Conservation (phyloP, 2,113 vertebrate species). For the Rousettus leschenaultii region DNA sequence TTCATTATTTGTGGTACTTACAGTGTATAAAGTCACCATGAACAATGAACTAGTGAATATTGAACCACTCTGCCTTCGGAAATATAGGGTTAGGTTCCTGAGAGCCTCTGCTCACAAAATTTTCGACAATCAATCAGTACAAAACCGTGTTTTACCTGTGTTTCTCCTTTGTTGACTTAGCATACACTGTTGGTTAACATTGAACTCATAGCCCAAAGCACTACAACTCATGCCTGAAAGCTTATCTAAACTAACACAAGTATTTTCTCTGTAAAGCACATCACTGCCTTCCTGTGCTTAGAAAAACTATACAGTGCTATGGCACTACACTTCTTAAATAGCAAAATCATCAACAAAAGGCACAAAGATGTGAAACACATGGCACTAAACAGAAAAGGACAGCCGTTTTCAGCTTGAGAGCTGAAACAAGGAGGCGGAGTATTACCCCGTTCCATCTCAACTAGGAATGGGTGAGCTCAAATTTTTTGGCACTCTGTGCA, state of each 20-base stretch:
- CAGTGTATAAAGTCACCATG: background rate
- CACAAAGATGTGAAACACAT: background rate
- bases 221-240: background rate
- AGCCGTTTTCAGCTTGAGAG: background rate
- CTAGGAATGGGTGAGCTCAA: background rate
- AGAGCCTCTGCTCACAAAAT: background rate
- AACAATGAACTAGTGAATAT: background rate
- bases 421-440: background rate
- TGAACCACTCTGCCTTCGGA: background rate
- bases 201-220: background rate
- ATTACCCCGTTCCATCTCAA: background rate
- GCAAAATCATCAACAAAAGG: background rate
- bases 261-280: background rate
- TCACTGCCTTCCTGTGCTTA: background rate
- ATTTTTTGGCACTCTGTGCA: background rate
- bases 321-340: background rate
- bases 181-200: background rate
- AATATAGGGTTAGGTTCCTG: background rate
- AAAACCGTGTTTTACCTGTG: background rate
- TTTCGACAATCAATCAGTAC: background rate
- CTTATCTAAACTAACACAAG: background rate
- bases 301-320: background rate
- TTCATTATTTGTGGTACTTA: background rate
- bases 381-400: background rate
- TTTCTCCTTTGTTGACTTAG: background rate